Evolutionary conservation across 2,797 vertebrate genomes (phyloP).

Genomic region (Halcyon smyrnensis): DNA sequence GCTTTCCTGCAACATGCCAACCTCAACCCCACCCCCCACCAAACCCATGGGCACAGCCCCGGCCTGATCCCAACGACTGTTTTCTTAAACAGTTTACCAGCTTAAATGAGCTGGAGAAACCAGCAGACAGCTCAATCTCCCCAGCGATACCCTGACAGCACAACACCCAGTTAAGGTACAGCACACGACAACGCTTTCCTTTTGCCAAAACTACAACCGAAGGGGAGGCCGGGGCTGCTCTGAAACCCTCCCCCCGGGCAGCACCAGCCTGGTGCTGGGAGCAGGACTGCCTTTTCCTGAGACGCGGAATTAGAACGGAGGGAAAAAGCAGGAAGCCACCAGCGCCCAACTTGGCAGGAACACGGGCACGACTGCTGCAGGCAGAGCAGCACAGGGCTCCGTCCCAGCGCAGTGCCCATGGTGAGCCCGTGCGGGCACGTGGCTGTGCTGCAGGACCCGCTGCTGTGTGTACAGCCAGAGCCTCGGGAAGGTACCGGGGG

Average conservation of each 20-base stretch:
- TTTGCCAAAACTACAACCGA: neutral
- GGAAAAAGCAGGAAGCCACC: neutral
- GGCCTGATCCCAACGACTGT: neutral
- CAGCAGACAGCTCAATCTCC: neutral
- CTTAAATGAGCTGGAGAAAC: neutral
- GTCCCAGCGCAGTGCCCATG: neutral
- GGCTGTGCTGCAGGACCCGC: too few species aligned
- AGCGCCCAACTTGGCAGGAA: neutral
- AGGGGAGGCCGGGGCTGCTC: neutral
- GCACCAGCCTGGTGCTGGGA: neutral
- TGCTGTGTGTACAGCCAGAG: too few species aligned
- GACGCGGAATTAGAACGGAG: neutral
- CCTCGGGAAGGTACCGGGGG: neutral
- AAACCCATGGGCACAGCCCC: neutral
- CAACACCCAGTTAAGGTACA: neutral
- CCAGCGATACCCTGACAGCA: neutral
- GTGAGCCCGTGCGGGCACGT: fast-evolving
- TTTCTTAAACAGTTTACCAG: neutral
- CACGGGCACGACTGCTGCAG: neutral
- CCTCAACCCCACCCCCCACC: neutral
- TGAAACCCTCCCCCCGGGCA: neutral
- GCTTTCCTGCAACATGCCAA: neutral
- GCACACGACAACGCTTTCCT: neutral
- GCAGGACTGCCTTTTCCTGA: neutral
- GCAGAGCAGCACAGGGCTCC: neutral